Conservation (phyloP, 1,140 invertebrate genomes). For the Pteromalus puparum region DNA sequence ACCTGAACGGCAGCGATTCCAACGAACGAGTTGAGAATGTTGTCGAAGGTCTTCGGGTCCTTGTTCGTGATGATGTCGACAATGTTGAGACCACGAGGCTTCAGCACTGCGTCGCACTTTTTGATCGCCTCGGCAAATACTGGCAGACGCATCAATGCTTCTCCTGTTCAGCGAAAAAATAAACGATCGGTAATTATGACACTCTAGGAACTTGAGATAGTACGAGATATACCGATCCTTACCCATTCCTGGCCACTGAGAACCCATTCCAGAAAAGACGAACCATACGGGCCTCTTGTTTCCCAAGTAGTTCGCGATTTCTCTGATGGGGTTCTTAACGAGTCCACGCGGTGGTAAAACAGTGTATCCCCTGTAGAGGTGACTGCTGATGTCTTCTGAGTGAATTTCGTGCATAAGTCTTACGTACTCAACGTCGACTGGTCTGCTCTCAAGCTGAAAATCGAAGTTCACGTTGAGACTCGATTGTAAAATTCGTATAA, state of each 20-base stretch:
- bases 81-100: conserved; percentile 86
- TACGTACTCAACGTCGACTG: conserved; percentile 77
- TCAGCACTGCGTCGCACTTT: conserved; percentile 83
- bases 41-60: conserved; percentile 85
- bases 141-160: conserved; percentile 78
- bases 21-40: conserved; percentile 92
- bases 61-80: conserved; percentile 85
- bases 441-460: conserved; percentile 70
- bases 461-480: no score
- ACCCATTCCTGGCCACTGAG: conserved; percentile 92
- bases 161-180: conserved; percentile 51
- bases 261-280: conserved; percentile 94
- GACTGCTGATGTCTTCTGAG: conserved; percentile 77
- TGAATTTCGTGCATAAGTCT: conserved; percentile 75
- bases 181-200: conserved; percentile 1
- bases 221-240: conserved; percentile 70
- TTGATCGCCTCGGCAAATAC: conserved; percentile 79
- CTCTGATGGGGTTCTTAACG: conserved; percentile 68
- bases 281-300: conserved; percentile 86
- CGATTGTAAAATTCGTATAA: no score
- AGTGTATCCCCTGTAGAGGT: conserved; percentile 79
- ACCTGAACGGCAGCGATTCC: conserved; percentile 91
- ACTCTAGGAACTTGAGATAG: conserved; percentile 19
- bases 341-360: conserved; percentile 72
- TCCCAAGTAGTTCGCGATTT: conserved; percentile 78